phyloP scores from a whole-genome alignment of 1,140 invertebrate species.

The Pteromalus puparum region DNA sequence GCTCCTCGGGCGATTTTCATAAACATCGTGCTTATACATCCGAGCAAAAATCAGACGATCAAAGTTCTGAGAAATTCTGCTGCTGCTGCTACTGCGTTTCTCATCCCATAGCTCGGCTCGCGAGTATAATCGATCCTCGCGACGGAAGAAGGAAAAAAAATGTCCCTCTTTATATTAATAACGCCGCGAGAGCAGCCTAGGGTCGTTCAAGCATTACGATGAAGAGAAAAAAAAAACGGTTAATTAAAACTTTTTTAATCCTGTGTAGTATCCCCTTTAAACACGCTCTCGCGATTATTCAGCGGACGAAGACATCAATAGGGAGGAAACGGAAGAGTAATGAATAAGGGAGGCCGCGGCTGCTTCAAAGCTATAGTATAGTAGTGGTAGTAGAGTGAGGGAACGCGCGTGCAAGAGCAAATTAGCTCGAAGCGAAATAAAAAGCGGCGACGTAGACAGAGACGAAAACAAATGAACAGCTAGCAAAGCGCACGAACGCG shows the following conservation, averaged over 20 bases:
- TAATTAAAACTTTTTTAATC: conserved; percentile 36
- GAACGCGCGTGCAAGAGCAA: background rate
- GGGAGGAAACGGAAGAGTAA: conserved; percentile 11
- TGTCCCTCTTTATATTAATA: background rate
- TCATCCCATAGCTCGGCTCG: too few species aligned
- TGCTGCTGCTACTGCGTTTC: too few species aligned
- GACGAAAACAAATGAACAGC: conserved; percentile 47
- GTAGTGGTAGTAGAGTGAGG: background rate
- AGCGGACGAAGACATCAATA: conserved; percentile 42
- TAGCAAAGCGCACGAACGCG: background rate
- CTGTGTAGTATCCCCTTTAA: conserved; percentile 10
- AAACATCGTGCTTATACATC: background rate
- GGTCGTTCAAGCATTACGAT: background rate
- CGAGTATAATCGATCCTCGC: background rate
- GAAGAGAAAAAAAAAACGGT: background rate
- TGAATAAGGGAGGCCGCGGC: conserved; percentile 7
- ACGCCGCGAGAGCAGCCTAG: background rate
- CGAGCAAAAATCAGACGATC: background rate
- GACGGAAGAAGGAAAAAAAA: background rate
- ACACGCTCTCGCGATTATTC: conserved; percentile 30
- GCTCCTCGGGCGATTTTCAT: background rate
- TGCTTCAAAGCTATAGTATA: background rate
- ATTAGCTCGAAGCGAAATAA: background rate
- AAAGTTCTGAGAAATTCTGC: background rate
- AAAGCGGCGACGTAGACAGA: conserved; percentile 12